Percentiles rank a stretch among this genome's conserved stretches.
Conservation (phyloP, 1,140 invertebrate genomes). For the Drosophila carrolli region DNA sequence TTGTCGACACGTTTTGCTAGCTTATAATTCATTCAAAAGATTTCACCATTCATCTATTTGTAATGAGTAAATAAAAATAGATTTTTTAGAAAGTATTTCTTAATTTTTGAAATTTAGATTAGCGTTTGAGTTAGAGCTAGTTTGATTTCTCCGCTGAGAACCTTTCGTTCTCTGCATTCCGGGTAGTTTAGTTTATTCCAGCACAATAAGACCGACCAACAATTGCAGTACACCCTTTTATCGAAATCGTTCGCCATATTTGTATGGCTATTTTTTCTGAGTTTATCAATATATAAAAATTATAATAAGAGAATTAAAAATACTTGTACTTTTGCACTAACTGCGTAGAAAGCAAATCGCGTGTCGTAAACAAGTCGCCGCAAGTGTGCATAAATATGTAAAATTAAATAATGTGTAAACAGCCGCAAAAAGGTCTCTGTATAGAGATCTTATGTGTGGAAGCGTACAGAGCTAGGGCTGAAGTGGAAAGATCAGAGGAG, state of each 20-base stretch:
- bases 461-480: constrained; percentile 13
- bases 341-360: constrained; percentile 77
- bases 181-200: neutral
- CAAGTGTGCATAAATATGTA: constrained; percentile 59
- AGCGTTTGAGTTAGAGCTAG: neutral
- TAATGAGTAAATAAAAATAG: neutral
- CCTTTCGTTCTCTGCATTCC: neutral
- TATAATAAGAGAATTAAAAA: constrained; percentile 30
- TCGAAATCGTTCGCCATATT: constrained; percentile 32
- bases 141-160: neutral
- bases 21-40: neutral
- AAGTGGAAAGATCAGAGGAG: neutral
- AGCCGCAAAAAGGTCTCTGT: constrained; percentile 19
- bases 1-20: neutral
- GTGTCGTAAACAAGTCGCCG: constrained; percentile 72
- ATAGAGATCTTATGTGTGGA: constrained; percentile 29
- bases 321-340: constrained; percentile 52
- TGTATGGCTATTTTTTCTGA: constrained; percentile 53
- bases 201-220: neutral
- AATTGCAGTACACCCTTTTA: constrained; percentile 1
- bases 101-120: neutral
- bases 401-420: constrained; percentile 68
- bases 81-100: neutral
- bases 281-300: constrained; percentile 68
- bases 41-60: neutral